Percentiles rank a stretch among this genome's conserved stretches.
These are phyloP conservation scores for Helleia helle DNA, from an alignment of 2,888 invertebrate species.

Conservation along the genomic window DNA sequence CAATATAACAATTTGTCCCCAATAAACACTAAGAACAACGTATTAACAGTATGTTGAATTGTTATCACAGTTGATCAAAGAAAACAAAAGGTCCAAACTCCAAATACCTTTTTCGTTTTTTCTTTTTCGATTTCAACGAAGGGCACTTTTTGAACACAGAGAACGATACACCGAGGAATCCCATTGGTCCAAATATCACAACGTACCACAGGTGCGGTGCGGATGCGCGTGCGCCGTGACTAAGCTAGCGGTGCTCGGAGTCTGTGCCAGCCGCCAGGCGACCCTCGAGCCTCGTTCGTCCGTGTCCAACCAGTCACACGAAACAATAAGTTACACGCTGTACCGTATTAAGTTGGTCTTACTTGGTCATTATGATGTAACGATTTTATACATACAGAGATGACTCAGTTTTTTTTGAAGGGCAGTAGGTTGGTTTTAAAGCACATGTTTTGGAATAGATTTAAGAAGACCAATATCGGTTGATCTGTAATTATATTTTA, in stretches of 20 bases:
- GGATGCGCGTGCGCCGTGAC: conserved; percentile 25
- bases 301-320: conserved; percentile 4
- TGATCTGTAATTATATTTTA: too few species aligned
- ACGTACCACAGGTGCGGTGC: conserved; percentile 22
- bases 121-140: conserved; percentile 44
- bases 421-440: too few species aligned
- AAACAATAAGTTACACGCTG: conserved; percentile 2
- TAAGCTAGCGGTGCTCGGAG: conserved; percentile 23
- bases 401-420: too few species aligned
- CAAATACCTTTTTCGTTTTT: conserved; percentile 41
- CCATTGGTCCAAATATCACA: conserved; percentile 43
- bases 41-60: too few species aligned
- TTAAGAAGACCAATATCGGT: too few species aligned
- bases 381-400: too few species aligned
- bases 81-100: too few species aligned
- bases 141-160: conserved; percentile 63
- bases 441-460: too few species aligned
- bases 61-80: too few species aligned
- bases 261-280: conserved; percentile 18
- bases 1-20: too few species aligned
- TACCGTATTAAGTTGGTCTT: neutral
- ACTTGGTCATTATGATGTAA: too few species aligned
- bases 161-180: conserved; percentile 50
- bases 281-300: conserved; percentile 7
- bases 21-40: too few species aligned